Conservation (phyloP, 2,888 invertebrate species). For the Catocala sponsa region DNA sequence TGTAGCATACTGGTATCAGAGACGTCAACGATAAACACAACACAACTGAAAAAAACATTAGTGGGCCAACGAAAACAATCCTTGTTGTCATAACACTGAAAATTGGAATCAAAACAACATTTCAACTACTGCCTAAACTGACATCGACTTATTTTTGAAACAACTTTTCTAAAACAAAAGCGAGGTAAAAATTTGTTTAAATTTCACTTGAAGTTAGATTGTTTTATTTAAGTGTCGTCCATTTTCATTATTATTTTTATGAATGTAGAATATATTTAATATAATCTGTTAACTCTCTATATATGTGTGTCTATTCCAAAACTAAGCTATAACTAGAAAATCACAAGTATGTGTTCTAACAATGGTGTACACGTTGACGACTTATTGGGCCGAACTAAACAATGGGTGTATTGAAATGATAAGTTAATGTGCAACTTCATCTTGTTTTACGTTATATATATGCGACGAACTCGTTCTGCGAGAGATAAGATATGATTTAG, state of each 20-base stretch:
- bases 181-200: too few species aligned
- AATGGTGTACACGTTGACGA: constrained; percentile 51
- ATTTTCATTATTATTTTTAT: too few species aligned
- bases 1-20: constrained; percentile 13
- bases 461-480: background rate
- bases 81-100: constrained; percentile 15
- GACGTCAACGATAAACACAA: constrained; percentile 23
- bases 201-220: too few species aligned
- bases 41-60: constrained; percentile 30
- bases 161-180: too few species aligned
- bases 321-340: constrained; percentile 35
- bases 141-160: background rate
- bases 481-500: background rate
- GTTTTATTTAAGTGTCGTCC: too few species aligned
- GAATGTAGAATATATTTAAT: too few species aligned
- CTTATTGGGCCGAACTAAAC: constrained; percentile 55
- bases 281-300: too few species aligned
- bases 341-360: constrained; percentile 43
- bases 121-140: constrained; percentile 10
- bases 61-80: constrained; percentile 14
- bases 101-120: constrained; percentile 29
- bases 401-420: constrained; percentile 72
- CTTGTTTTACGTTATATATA: constrained; percentile 13
- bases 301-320: constrained; percentile 26
- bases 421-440: constrained; percentile 38